Evolutionary conservation across 2,797 vertebrate genomes (phyloP).

Genomic region (Urophycis tenuis): DNA sequence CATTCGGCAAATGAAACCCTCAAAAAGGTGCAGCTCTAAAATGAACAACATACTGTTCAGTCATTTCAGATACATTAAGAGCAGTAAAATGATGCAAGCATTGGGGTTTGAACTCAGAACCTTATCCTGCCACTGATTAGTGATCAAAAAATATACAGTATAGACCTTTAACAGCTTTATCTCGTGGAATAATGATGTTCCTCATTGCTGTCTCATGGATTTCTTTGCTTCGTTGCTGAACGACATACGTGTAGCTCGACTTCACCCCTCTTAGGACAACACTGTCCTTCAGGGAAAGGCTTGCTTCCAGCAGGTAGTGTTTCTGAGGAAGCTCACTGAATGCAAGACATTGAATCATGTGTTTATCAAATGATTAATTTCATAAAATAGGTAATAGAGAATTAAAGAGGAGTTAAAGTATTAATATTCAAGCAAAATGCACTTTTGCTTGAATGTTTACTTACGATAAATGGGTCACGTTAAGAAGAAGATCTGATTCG

Average conservation of each 20-base stretch:
- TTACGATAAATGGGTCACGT: constrained; percentile 46
- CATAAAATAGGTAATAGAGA: background rate
- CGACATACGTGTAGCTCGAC: constrained; percentile 30
- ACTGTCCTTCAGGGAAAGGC: constrained; percentile 21
- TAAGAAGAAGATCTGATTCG: accelerated
- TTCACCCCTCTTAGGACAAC: accelerated
- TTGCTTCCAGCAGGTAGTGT: constrained; percentile 56
- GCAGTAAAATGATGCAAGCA: background rate
- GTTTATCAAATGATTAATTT: background rate
- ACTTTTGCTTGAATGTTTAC: constrained; percentile 22
- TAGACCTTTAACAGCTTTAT: constrained; percentile 44
- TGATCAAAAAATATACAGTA: accelerated
- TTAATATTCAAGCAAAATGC: background rate
- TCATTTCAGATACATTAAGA: background rate
- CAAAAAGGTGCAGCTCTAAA: constrained; percentile 64
- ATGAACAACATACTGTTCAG: background rate
- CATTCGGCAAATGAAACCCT: constrained; percentile 42
- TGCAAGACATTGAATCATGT: background rate
- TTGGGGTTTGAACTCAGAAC: background rate
- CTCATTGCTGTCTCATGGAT: background rate
- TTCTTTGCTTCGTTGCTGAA: constrained; percentile 6
- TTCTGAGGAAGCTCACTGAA: constrained; percentile 30
- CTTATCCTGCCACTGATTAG: background rate
- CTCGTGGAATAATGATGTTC: accelerated
- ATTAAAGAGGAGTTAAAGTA: background rate